Evolutionary conservation across 1,140 invertebrate species (phyloP), one percentile per base, ranked within the genome.

Genomic region (Drosophila virilis): DNA sequence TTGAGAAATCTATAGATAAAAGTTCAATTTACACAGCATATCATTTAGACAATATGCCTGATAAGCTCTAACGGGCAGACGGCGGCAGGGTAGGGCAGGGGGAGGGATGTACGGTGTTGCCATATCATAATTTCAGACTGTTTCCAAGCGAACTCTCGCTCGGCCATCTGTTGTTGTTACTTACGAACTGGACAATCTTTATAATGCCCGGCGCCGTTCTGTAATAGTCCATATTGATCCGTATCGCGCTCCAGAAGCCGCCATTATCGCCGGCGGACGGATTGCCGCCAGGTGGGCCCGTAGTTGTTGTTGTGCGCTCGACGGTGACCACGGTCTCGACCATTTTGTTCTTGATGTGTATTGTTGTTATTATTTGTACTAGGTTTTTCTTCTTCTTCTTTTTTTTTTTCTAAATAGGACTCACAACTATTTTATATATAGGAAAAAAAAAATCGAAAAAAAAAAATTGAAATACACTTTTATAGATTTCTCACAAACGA

Each of bases 251-350:
- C 72, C 94, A 92, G 93, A 94, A 94, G 65, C 92, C 93, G 48
- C 94, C 88, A 74, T 71, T 79, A 57, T 93, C 81, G 58, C 92
- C 91, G 60, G 92, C 67, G 10, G 65, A 8, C 15, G 82, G 72
- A 52, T 83, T 92, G 57, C 94, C 90, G 52, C 93, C 92, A 65
- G 93, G 93, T 78, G 94, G 93, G 9, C 81, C 93, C 91, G 94
- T 93, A 64, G 93, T 92, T 89, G 94, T 94, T 94, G 94, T 92
- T 93, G 94, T 90, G 80, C 93, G 93, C 77, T 94, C 94, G 76
- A 95, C 94, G 77, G 93, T 95, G 69, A 95, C 94, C 72, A 95
- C 94, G 71, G 95, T 95, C 93, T 95, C 95, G 84, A 94, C 94
- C 93, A 95, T 95, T 94, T 95, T 95, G 60, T 60, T 89, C 42